A percentile compares a stretch with the other conserved stretches of the same genome.
Evolutionary conservation across 2,113 vertebrate genomes (phyloP).

Genomic region (Thomomys bottae): DNA sequence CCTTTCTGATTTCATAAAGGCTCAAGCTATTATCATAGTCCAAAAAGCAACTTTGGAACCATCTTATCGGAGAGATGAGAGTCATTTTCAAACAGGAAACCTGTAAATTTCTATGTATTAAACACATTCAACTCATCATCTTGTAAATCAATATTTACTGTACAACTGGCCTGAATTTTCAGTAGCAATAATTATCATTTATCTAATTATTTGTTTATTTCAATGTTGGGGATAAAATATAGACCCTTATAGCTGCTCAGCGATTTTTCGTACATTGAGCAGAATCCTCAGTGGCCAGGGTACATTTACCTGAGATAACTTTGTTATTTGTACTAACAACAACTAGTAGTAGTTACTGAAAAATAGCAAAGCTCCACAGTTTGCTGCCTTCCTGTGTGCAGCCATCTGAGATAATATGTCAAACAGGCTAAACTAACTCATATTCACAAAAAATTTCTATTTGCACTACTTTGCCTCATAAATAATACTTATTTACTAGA

Average conservation of each 20-base stretch:
- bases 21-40: neutral
- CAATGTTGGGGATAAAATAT: neutral
- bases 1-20: neutral
- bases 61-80: neutral
- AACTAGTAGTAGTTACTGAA: no score
- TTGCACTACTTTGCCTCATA: slow-evolving; percentile 13
- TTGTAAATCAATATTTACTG: neutral
- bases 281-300: neutral
- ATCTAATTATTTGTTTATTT: neutral
- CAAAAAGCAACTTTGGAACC: neutral
- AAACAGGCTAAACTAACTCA: neutral
- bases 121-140: neutral
- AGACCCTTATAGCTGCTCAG: neutral
- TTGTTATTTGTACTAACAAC: slow-evolving; percentile 29
- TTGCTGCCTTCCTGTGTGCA: neutral
- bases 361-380: neutral
- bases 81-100: neutral
- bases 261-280: neutral
- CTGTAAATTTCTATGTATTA: neutral
- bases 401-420: slow-evolving; percentile 25
- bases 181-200: neutral
- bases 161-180: neutral
- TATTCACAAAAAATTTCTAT: slow-evolving; percentile 37
- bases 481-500: neutral
- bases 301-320: neutral